Conservation (phyloP, 2,797 vertebrate species). For the Euthynnus affinis region DNA sequence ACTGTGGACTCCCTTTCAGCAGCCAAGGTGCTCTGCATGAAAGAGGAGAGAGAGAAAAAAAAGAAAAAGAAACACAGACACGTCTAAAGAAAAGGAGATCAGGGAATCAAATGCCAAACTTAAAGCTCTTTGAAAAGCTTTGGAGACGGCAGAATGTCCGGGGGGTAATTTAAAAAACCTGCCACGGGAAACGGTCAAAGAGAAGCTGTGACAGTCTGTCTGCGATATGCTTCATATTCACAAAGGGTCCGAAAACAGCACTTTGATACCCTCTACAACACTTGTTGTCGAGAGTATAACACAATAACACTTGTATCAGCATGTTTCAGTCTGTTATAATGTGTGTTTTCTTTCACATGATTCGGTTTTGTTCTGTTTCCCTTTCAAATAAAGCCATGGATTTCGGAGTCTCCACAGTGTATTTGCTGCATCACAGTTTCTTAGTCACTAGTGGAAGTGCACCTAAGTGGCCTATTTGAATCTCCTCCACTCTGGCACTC, state of each 20-base stretch:
- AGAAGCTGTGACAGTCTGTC: conserved; percentile 61
- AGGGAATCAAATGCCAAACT: conserved; percentile 76
- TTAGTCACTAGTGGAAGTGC: not conserved
- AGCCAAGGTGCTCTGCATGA: conserved; percentile 70
- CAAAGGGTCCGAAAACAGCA: conserved; percentile 45
- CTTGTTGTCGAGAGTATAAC: too few species aligned
- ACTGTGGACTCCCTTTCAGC: conserved; percentile 53
- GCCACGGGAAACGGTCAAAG: conserved; percentile 62
- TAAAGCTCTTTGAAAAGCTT: conserved; percentile 70
- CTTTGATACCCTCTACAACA: conserved; percentile 57
- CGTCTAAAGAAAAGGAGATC: conserved; percentile 60
- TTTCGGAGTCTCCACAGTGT: conserved; percentile 26
- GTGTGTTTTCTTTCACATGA: conserved; percentile 30
- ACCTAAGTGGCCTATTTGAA: not conserved
- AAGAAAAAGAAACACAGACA: conserved; percentile 37
- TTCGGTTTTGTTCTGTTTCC: conserved; percentile 47
- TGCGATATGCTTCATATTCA: conserved; percentile 70
- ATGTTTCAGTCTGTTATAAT: conserved; percentile 30
- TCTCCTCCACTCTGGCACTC: not conserved
- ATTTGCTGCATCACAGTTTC: conserved; percentile 30
- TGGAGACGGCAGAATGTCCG: conserved; percentile 62
- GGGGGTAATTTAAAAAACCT: conserved; percentile 66
- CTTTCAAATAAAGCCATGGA: conserved; percentile 48
- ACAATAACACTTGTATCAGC: conserved; percentile 41
- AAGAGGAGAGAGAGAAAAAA: conserved; percentile 53